phyloP scores from a whole-genome alignment of 2,113 vertebrate species.

The Cebus imitator region DNA sequence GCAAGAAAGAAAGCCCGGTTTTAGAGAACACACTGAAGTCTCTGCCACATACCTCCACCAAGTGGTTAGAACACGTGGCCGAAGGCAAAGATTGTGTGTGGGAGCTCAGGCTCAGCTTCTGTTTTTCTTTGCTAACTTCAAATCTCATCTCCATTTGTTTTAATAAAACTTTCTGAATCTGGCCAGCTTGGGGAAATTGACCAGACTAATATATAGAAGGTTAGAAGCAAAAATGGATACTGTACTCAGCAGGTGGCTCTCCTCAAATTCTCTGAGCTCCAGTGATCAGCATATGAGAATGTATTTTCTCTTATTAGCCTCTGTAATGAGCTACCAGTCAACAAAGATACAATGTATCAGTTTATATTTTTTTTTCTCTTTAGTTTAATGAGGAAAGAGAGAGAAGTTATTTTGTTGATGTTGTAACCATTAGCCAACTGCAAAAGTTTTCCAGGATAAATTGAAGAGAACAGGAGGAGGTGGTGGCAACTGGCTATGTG shows the following conservation, averaged over 20 bases:
- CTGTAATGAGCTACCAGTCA: constrained; percentile 65
- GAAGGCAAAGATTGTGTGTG: background rate
- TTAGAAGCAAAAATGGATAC: constrained; percentile 56
- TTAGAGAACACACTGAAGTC: background rate
- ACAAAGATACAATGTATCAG: constrained; percentile 13
- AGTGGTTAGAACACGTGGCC: background rate
- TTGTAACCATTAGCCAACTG: constrained; percentile 12
- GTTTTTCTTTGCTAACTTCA: constrained; percentile 61
- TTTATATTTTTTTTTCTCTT: background rate
- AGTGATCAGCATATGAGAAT: constrained; percentile 31
- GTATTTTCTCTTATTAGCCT: constrained; percentile 66
- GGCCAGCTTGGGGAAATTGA: constrained; percentile 46
- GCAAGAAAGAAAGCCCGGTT: background rate
- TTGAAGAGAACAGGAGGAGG: constrained; percentile 14
- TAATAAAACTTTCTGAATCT: constrained; percentile 57
- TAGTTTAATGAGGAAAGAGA: constrained; percentile 57
- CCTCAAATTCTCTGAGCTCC: constrained; percentile 41
- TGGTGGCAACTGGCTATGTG: background rate
- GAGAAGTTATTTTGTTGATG: constrained; percentile 30
- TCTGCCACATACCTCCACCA: background rate
- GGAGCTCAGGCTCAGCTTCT: background rate
- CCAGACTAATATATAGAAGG: constrained; percentile 58
- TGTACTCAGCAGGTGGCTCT: constrained; percentile 49
- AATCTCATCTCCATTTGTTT: constrained; percentile 72
- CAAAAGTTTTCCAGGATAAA: constrained; percentile 49